phyloP scores from a whole-genome alignment of 2,113 vertebrate species.

The Chinchilla lanigera region DNA sequence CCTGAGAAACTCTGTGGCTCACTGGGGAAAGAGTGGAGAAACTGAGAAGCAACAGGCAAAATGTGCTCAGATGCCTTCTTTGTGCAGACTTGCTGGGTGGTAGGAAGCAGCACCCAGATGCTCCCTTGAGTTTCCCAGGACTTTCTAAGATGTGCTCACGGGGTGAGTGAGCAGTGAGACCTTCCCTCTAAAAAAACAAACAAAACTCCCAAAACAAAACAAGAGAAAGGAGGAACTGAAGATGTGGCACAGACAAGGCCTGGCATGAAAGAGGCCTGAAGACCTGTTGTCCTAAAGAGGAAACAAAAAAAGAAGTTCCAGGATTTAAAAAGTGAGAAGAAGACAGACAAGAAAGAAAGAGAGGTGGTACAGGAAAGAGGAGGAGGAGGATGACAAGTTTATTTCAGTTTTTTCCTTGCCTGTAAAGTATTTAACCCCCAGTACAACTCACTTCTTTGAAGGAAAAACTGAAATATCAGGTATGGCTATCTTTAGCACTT shows the following conservation, averaged over 20 bases:
- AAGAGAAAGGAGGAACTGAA: not conserved
- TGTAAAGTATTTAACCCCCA: conserved; percentile 92
- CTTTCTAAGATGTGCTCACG: not conserved
- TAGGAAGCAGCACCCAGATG: not conserved
- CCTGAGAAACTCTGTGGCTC: not conserved
- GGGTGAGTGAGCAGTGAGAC: no score
- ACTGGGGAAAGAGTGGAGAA: not conserved
- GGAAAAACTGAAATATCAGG: not conserved
- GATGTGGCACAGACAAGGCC: not conserved
- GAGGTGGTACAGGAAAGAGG: not conserved
- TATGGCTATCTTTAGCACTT: not conserved
- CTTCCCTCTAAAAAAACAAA: no score
- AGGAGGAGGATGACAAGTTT: conserved; percentile 91
- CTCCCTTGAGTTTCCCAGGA: not conserved
- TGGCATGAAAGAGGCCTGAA: not conserved
- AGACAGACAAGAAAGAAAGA: not conserved
- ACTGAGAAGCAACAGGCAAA: not conserved
- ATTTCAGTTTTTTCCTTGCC: conserved; percentile 90
- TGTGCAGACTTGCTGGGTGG: not conserved
- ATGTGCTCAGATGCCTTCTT: not conserved
- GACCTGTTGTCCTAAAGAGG: not conserved
- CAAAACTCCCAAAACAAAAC: no score
- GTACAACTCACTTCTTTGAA: not conserved
- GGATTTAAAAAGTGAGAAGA: not conserved
- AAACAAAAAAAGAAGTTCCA: not conserved